A percentile compares a stretch with the other conserved stretches of the same genome.
Conservation (phyloP, 2,113 vertebrate genomes). For the Clarias macrocephalus region DNA sequence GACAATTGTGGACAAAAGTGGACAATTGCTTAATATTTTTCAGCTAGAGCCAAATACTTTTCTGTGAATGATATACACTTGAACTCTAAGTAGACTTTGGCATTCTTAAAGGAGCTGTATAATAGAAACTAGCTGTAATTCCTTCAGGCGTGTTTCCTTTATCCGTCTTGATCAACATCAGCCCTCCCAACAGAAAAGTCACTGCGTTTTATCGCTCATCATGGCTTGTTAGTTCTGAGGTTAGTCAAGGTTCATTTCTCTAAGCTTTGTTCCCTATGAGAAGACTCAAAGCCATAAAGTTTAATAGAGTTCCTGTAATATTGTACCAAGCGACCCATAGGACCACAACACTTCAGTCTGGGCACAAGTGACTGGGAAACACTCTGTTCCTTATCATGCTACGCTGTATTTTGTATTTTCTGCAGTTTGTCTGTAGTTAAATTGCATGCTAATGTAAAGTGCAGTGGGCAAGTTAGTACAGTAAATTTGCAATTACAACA, state of each 20-base stretch:
- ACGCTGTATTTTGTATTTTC: conserved; percentile 37
- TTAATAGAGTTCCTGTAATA: conserved; percentile 56
- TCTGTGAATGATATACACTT: background rate
- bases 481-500: conserved; percentile 4
- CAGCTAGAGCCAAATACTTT: background rate
- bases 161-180: conserved; percentile 22
- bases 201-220: conserved; percentile 47
- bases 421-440: conserved; percentile 28
- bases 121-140: conserved; percentile 5
- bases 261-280: conserved; percentile 45
- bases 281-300: conserved; percentile 50
- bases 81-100: background rate
- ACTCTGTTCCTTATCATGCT: conserved; percentile 43
- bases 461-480: background rate
- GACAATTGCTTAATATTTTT: background rate
- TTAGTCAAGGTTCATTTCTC: conserved; percentile 53
- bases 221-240: conserved; percentile 52
- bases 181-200: conserved; percentile 27
- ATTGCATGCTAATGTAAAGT: background rate
- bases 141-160: background rate
- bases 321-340: conserved; percentile 44
- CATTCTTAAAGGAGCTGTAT: background rate
- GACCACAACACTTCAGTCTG: conserved; percentile 34
- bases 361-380: conserved; percentile 18
- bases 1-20: too few relatives aligned